These are phyloP conservation scores for Potamarius usumacintae DNA, from an alignment of 2,113 vertebrate species.

Conservation along the genomic window DNA sequence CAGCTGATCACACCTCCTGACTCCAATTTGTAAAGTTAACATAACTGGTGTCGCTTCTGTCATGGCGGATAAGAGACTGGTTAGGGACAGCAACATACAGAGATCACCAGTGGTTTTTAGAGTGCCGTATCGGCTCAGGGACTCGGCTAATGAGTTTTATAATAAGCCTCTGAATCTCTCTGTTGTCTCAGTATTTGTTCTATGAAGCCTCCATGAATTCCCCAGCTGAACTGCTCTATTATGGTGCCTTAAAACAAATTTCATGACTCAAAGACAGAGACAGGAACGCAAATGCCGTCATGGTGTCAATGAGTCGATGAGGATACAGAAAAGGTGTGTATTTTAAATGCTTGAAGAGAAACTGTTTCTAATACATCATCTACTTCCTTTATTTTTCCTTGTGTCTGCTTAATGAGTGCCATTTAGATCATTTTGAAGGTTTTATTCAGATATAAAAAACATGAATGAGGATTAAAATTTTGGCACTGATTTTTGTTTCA, in stretches of 20 bases:
- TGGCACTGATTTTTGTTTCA: background rate
- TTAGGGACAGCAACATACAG: background rate
- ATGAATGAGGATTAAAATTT: background rate
- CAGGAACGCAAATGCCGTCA: background rate
- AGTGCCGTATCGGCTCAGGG: conserved; percentile 20
- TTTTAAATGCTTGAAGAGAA: conserved; percentile 5
- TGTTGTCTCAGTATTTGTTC: conserved; percentile 10
- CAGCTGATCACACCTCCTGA: conserved; percentile 4
- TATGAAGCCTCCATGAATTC: conserved; percentile 21
- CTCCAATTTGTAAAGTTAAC: conserved; percentile 36
- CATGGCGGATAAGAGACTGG: conserved; percentile 12
- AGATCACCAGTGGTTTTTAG: conserved; percentile 3
- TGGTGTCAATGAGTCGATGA: background rate
- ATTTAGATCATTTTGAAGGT: background rate
- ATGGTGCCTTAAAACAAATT: background rate
- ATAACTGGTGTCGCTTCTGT: conserved; percentile 10
- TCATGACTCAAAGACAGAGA: background rate
- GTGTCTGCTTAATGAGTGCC: background rate
- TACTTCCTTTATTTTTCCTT: background rate
- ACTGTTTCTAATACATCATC: background rate
- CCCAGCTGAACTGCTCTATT: conserved; percentile 11
- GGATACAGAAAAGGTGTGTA: background rate
- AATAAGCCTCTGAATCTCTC: conserved; percentile 32
- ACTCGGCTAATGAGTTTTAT: conserved; percentile 30
- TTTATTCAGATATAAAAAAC: too few species aligned